Base-by-base conservation (phyloP, 2,113 vertebrate genomes). In the Meleagris gallopavo region DNA sequence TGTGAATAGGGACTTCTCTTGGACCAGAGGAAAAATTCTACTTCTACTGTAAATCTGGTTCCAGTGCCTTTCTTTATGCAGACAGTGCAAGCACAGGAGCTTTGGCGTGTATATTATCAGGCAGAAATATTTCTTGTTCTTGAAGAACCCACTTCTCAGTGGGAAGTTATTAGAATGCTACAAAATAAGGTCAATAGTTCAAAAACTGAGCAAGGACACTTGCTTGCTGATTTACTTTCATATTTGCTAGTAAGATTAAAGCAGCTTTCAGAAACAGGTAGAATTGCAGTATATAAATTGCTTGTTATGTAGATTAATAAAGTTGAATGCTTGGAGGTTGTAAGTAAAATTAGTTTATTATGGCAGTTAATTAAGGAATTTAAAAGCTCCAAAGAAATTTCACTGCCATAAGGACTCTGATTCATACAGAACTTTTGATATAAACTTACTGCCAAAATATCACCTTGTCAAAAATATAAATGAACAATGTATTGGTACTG, bases 311-410 rank as follows among this genome's bases (percentile, higher is more conserved):
- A 89, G 89, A 88, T 93, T 96, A 94, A 95, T 94, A 83, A 90
- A 94, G 75, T 60, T 62, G 88, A 92, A 81, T 1, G 45, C 83
- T 90, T 57, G 80, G 48, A 91, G 77, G 22, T 38, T 81, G 58
- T 88, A 83, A 92, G 95, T 94, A 80, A 87, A 87, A 90, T 80
- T 94, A 54, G 91, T 85, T 86, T 95, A 94, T 90, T 95, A 88
- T 52, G 85, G 72, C 61, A 89, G 75, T 91, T 96, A 94, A 95
- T 96, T 87, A 89, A 55, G 54, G 30, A 57, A 57, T 57, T 57
- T 32, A 57, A 94, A 89, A 74, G 29, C 90, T 90, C 75, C 22
- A 30, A 48, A 88, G 48, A 55, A 79, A 89, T 81, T 90, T 85
- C 80, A 83, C 0, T 84, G 78, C 91, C 43, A 16, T 61, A 48